Evolutionary conservation across 2,797 vertebrate genomes (phyloP).

Genomic region (Echiichthys vipera): DNA sequence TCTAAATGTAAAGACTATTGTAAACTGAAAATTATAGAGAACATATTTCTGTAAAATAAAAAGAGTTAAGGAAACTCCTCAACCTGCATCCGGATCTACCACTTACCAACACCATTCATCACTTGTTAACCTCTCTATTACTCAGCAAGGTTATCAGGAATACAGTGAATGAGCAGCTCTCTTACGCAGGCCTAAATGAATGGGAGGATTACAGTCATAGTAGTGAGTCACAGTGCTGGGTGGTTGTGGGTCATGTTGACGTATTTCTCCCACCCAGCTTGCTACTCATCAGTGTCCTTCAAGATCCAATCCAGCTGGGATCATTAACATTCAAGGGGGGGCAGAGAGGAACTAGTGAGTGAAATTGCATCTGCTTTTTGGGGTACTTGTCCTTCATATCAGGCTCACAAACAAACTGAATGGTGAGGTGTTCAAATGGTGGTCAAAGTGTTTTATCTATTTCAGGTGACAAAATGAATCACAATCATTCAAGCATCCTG

Average conservation of each 20-base stretch:
- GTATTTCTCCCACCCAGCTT: conserved; percentile 37
- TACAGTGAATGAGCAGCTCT: no score
- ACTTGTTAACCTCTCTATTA: neutral
- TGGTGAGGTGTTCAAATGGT: neutral
- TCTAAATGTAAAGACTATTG: neutral
- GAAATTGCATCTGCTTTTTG: conserved; percentile 14
- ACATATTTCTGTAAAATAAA: neutral
- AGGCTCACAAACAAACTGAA: conserved; percentile 3
- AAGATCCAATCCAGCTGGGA: conserved; percentile 21
- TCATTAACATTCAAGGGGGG: conserved; percentile 31
- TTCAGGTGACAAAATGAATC: no score
- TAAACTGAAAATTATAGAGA: neutral
- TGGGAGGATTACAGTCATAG: conserved; percentile 39
- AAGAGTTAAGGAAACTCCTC: neutral
- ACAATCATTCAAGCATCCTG: no score
- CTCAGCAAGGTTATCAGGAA: no score
- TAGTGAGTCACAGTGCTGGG: conserved; percentile 44
- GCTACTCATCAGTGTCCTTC: conserved; percentile 51
- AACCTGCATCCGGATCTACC: neutral
- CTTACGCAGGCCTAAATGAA: conserved; percentile 31
- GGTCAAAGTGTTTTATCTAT: neutral
- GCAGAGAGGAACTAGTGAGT: no score
- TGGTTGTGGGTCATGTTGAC: conserved; percentile 44
- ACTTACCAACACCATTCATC: neutral
- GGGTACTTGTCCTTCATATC: conserved; percentile 6